These are phyloP conservation scores for Alligator mississippiensis DNA, from an alignment of 2,113 vertebrate species.

Conservation along the genomic window DNA sequence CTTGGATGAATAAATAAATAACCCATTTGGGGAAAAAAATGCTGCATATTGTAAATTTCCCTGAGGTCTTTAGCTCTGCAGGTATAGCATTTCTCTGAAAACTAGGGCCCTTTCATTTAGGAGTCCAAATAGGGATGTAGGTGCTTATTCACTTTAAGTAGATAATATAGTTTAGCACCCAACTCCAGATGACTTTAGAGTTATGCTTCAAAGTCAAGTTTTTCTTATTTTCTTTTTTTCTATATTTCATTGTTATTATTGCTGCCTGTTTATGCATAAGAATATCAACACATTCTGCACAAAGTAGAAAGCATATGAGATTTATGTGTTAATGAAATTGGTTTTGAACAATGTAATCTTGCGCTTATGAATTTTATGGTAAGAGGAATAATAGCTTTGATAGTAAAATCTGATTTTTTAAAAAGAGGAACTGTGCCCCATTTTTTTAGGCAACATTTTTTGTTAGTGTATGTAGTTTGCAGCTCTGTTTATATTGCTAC, in stretches of 20 bases:
- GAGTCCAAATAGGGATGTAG: neutral
- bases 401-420: neutral
- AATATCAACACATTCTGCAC: neutral
- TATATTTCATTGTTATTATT: neutral
- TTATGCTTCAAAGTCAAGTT: neutral
- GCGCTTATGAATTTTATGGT: neutral
- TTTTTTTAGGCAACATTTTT: neutral
- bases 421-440: neutral
- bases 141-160: neutral
- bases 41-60: neutral
- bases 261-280: neutral
- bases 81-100: neutral
- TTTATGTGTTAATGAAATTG: neutral
- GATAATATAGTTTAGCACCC: no score
- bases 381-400: neutral
- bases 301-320: neutral
- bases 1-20: neutral
- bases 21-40: neutral
- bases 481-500: neutral
- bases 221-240: neutral
- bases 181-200: neutral
- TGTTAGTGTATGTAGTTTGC: neutral
- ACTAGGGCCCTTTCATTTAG: neutral
- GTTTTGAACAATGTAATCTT: neutral
- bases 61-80: neutral